phyloP scores from a whole-genome alignment of 2,113 vertebrate species.

The Cariama cristata region DNA sequence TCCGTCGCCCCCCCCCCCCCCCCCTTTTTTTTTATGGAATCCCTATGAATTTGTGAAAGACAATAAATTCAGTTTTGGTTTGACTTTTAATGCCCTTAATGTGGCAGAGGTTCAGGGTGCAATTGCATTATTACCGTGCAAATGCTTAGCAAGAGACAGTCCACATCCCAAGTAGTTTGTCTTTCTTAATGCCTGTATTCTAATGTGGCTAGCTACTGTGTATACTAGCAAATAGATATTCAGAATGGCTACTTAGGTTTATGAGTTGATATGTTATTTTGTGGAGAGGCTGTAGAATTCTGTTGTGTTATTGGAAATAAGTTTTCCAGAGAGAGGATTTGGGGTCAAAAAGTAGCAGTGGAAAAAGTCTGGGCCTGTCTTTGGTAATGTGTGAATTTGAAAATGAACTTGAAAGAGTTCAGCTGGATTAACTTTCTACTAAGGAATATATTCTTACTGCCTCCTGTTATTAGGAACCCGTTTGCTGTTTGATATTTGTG shows the following conservation, averaged over 20 bases:
- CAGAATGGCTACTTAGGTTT: not conserved
- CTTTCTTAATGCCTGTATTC: not conserved
- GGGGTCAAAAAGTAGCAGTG: not conserved
- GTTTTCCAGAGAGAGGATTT: not conserved
- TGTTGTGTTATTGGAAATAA: not conserved
- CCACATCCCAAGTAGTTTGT: not conserved
- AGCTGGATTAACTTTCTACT: not conserved
- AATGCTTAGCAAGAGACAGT: not conserved
- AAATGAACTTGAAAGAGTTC: not conserved
- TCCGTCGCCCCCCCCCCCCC: no score
- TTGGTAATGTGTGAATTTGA: not conserved
- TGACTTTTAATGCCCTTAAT: not conserved
- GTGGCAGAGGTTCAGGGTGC: not conserved
- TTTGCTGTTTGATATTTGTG: not conserved
- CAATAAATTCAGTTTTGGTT: not conserved
- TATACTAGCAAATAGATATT: not conserved
- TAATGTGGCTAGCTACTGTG: not conserved
- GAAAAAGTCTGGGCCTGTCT: not conserved
- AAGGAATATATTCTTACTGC: not conserved
- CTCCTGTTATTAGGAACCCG: not conserved
- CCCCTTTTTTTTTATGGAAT: not conserved
- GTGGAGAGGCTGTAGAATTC: not conserved
- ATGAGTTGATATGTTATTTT: not conserved
- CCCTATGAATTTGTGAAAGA: not conserved
- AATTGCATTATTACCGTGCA: not conserved